Percentiles rank a stretch among this genome's conserved stretches.
phyloP scores from a whole-genome alignment of 2,888 invertebrate genomes.

The Lepidocyrtoides sp. region DNA sequence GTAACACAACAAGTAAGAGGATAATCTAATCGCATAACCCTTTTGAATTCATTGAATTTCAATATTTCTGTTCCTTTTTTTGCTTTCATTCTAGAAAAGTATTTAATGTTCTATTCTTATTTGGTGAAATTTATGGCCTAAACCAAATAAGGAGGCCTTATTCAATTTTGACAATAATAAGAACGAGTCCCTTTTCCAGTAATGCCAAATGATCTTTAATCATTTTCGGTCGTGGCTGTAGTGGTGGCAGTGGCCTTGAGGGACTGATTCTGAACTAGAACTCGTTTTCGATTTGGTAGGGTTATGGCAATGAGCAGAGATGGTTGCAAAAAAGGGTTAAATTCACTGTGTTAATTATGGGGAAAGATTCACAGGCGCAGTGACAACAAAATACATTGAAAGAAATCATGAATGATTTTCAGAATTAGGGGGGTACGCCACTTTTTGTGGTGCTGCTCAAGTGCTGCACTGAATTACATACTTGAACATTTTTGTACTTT shows the following conservation, averaged over 20 bases:
- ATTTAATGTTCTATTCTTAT: neutral
- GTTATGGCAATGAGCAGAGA: neutral
- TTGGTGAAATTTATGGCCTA: conserved; percentile 54
- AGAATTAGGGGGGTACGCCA: too few species aligned
- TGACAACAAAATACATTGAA: neutral
- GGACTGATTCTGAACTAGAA: conserved; percentile 8
- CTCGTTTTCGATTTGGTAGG: conserved; percentile 34
- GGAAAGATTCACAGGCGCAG: neutral
- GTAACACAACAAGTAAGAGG: conserved; percentile 15
- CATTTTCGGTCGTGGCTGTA: neutral
- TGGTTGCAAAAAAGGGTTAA: conserved; percentile 53
- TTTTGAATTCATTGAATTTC: conserved; percentile 69
- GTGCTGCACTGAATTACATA: conserved; percentile 20
- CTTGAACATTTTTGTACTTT: neutral
- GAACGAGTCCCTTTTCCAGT: neutral
- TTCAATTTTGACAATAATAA: neutral
- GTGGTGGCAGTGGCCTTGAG: conserved; percentile 50
- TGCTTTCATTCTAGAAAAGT: conserved; percentile 25
- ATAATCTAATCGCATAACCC: conserved; percentile 77
- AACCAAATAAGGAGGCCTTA: neutral
- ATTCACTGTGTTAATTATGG: conserved; percentile 45
- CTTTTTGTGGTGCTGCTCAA: too few species aligned
- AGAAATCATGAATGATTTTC: conserved; percentile 38
- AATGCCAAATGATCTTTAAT: conserved; percentile 17
- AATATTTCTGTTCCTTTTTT: conserved; percentile 50